phyloP scores from a whole-genome alignment of 2,888 invertebrate species.

The Rhagonycha fulva region DNA sequence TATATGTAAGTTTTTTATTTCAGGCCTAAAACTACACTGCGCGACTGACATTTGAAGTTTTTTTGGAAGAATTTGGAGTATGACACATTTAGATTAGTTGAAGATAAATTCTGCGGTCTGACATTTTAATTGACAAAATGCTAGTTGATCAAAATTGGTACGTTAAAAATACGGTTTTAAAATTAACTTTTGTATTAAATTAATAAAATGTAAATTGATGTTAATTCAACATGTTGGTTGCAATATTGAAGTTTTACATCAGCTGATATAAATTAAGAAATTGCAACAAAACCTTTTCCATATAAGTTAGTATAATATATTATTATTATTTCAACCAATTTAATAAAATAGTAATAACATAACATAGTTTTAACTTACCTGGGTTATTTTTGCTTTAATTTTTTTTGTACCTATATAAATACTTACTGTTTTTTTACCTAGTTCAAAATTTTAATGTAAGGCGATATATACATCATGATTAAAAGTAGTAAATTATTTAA shows the following conservation, averaged over 20 bases:
- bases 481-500: background rate
- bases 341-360: background rate
- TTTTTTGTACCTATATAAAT: background rate
- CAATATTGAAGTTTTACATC: conserved; percentile 6
- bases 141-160: conserved; percentile 31
- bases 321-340: background rate
- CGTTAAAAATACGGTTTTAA: conserved; percentile 2
- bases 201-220: conserved; percentile 20
- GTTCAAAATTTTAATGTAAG: background rate
- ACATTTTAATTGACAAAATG: conserved; percentile 47
- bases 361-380: background rate
- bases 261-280: conserved; percentile 8
- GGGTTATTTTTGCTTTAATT: background rate
- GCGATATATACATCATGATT: background rate
- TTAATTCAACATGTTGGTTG: conserved; percentile 1
- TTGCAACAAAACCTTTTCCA: background rate
- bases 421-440: background rate
- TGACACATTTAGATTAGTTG: conserved; percentile 56
- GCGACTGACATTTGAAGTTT: conserved; percentile 57
- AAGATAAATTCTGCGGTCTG: conserved; percentile 56
- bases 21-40: conserved; percentile 55
- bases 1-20: conserved; percentile 52
- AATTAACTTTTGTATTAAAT: background rate
- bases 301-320: background rate
- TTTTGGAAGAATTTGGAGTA: conserved; percentile 56